Evolutionary conservation across 2,797 vertebrate species (phyloP), one percentile per base, ranked within the genome.

Genomic region (Pitangus sulphuratus): DNA sequence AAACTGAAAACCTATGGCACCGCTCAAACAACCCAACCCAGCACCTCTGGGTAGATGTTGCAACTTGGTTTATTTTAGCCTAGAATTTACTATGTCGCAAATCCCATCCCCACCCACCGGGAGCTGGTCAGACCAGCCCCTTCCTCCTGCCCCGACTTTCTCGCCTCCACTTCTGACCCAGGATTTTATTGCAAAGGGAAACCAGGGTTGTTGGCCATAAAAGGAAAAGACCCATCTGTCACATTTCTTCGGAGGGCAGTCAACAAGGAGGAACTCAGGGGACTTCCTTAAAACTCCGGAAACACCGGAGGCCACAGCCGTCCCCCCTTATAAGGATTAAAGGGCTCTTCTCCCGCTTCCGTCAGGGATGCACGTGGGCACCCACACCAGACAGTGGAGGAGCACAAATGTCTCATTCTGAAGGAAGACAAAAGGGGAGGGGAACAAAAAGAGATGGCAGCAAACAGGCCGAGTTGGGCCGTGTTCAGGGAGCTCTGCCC

Each of bases 151-250:
- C 57, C 1, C 1, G 2, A 81, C 39, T 83, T 83, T 97, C 90
- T 97, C 53, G 5, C 72, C 91, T 91, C 93, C 89, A 80, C 56
- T 72, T 94, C 65, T 95, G 96, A 95, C 80, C 97, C 94, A 66
- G 85, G 89, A 35, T 90, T 95, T 92, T 84, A 85, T 39, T 81
- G 77, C 70, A 90, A 87, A 80, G 77, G 71, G 77, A 88, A 97
- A 90, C 24, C 57, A 86, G 82, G 24, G 7, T 17, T 84, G 90
- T 81, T 97, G 81, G 89, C 98, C 98, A 98, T 98, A 98, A 97
- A 98, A 98, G 98, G 98, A 39, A 91, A 97, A 98, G 97, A 90
- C 92, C 95, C 84, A 88, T 78, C 64, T 48, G 48, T n/a, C 84
- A 76, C 84, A 85, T 96, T 96, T 94, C 92, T 97, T 86, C 8